phyloP scores from a whole-genome alignment of 2,797 vertebrate species.

The Rhadinocentrus ornatus region DNA sequence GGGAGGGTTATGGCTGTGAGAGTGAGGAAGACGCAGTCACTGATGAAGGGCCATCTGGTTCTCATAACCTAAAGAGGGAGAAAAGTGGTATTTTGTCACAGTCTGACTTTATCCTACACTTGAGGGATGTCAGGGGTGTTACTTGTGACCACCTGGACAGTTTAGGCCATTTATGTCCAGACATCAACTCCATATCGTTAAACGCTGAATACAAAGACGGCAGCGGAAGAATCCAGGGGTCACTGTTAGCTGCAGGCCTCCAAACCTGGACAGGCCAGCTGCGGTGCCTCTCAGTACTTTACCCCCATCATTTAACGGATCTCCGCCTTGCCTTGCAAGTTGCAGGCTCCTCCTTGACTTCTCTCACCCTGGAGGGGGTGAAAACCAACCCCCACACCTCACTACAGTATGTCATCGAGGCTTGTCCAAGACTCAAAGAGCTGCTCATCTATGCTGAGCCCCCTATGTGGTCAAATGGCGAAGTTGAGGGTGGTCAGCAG shows the following conservation, averaged over 20 bases:
- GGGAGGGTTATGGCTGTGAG: constrained; percentile 32
- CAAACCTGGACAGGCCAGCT: constrained; percentile 77
- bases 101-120: constrained; percentile 47
- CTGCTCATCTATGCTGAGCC: constrained; percentile 75
- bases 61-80: constrained; percentile 9
- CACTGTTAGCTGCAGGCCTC: constrained; percentile 41
- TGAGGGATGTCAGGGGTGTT: constrained; percentile 74
- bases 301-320: constrained; percentile 66
- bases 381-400: constrained; percentile 58
- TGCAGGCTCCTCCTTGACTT: constrained; percentile 71
- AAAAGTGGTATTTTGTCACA: constrained; percentile 3
- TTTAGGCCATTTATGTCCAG: constrained; percentile 74
- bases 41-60: constrained; percentile 22
- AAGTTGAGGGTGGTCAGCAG: constrained; percentile 10
- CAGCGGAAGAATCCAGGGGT: constrained; percentile 4
- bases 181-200: constrained; percentile 62
- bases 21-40: constrained; percentile 39
- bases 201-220: constrained; percentile 42
- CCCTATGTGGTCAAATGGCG: constrained; percentile 12
- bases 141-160: constrained; percentile 67
- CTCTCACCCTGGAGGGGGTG: constrained; percentile 84
- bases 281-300: constrained; percentile 73
- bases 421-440: constrained; percentile 78
- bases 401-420: constrained; percentile 72
- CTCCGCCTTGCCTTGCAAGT: constrained; percentile 63